phyloP scores from a whole-genome alignment of 2,113 vertebrate genomes.

The Arothron firmamentum region DNA sequence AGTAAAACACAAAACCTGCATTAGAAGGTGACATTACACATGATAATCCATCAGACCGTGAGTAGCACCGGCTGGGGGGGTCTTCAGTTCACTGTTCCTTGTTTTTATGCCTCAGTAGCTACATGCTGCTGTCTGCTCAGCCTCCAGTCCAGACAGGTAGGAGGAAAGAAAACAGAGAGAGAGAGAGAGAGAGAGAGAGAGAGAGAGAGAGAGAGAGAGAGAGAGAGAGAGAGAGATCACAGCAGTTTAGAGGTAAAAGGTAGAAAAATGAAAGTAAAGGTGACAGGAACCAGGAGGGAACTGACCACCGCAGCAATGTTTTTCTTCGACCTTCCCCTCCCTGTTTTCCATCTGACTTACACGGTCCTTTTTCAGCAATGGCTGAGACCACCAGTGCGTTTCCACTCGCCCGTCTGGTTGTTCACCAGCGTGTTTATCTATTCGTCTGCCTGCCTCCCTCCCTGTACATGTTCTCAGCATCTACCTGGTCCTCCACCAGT shows the following conservation, averaged over 20 bases:
- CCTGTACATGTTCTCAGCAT: constrained; percentile 38
- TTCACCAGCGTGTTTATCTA: constrained; percentile 33
- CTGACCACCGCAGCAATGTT: constrained; percentile 39
- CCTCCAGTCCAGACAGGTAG: constrained; percentile 45
- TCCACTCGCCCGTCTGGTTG: constrained; percentile 54
- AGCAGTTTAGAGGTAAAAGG: constrained; percentile 8
- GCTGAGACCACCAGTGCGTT: constrained; percentile 63
- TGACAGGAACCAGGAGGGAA: constrained; percentile 20
- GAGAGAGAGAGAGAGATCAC: background rate
- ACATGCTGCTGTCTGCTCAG: constrained; percentile 34
- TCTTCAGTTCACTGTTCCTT: constrained; percentile 32
- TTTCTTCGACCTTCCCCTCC: constrained; percentile 51
- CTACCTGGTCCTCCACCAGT: constrained; percentile 9
- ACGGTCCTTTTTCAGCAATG: constrained; percentile 56
- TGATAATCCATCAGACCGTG: too few species aligned
- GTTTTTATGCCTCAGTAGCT: constrained; percentile 47
- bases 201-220: background rate
- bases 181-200: too few species aligned
- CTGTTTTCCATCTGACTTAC: constrained; percentile 68
- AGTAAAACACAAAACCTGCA: too few species aligned
- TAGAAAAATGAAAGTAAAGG: constrained; percentile 9
- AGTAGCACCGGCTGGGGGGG: too few species aligned
- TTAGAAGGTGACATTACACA: too few species aligned
- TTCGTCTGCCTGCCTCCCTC: constrained; percentile 25
- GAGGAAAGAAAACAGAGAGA: constrained; percentile 27